Conservation (phyloP, 2,113 vertebrate species). For the Helogale parvula region DNA sequence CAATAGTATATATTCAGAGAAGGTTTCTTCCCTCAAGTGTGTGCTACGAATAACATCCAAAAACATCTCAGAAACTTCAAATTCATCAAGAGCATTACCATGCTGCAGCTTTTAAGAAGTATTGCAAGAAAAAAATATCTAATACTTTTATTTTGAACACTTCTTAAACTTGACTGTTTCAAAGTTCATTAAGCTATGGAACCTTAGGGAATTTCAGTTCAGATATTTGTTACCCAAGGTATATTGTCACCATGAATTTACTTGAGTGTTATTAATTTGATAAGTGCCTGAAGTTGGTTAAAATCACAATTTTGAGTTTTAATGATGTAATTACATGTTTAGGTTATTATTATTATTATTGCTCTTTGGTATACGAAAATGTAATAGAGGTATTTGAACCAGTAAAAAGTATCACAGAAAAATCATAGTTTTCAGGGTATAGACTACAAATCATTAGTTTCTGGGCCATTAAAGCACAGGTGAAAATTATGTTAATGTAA, state of each 20-base stretch:
- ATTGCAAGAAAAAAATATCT: not conserved
- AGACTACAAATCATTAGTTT: not conserved
- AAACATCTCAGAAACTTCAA: not conserved
- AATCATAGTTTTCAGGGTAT: not conserved
- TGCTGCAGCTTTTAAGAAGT: not conserved
- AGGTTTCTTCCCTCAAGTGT: not conserved
- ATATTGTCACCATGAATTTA: not conserved
- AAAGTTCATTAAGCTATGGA: not conserved
- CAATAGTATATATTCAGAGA: not conserved
- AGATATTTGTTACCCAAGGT: not conserved
- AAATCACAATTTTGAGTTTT: not conserved
- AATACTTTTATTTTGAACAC: not conserved
- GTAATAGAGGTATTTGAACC: not conserved
- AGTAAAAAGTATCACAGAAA: not conserved
- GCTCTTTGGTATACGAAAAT: not conserved
- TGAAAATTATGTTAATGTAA: conserved; percentile 23
- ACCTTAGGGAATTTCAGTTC: not conserved
- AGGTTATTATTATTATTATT: not conserved
- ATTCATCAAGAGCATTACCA: not conserved
- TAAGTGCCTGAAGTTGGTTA: not conserved
- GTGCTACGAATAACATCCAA: not conserved
- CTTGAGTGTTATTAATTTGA: not conserved
- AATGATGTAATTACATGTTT: not conserved
- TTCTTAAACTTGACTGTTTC: not conserved
- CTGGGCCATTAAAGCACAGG: not conserved